A percentile compares a stretch with the other conserved stretches of the same genome.
Evolutionary conservation across 2,888 invertebrate species (phyloP).

Genomic region (Acrobasis suavella): DNA sequence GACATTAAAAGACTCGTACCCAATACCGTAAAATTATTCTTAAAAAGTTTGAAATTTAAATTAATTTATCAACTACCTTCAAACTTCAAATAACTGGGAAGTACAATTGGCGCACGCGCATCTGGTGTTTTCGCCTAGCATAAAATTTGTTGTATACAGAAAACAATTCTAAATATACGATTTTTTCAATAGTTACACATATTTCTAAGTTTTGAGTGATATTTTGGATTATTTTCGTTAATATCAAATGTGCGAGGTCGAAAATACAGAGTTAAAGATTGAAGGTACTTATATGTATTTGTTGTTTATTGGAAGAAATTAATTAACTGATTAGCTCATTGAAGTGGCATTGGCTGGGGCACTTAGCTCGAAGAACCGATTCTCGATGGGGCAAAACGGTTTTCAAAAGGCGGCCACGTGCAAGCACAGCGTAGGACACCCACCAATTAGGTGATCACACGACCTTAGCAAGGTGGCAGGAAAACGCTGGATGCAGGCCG

Average conservation of each 20-base stretch:
- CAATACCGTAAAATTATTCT: no score
- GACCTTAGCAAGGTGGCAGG: no score
- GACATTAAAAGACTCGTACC: no score
- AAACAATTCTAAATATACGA: constrained; percentile 30
- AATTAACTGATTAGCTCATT: no score
- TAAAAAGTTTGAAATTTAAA: not conserved
- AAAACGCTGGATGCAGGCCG: no score
- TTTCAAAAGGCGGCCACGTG: no score
- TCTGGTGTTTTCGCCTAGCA: constrained; percentile 27
- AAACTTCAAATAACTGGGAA: not conserved
- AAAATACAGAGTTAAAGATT: constrained; percentile 25
- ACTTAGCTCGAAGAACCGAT: no score
- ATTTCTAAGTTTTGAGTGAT: constrained; percentile 19
- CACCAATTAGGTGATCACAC: no score
- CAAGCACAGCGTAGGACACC: no score
- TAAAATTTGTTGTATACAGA: constrained; percentile 35
- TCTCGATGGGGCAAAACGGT: no score
- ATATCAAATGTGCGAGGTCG: constrained; percentile 41
- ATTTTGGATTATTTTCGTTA: constrained; percentile 31
- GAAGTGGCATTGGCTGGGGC: no score
- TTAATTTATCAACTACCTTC: not conserved
- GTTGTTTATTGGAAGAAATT: not conserved
- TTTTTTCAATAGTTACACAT: not conserved
- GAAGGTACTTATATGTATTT: constrained; percentile 26
- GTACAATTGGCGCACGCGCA: not conserved